Evolutionary conservation across 1,140 invertebrate species (phyloP), one percentile per base, ranked within the genome.

Genomic region (Lutraria rhynchaena): DNA sequence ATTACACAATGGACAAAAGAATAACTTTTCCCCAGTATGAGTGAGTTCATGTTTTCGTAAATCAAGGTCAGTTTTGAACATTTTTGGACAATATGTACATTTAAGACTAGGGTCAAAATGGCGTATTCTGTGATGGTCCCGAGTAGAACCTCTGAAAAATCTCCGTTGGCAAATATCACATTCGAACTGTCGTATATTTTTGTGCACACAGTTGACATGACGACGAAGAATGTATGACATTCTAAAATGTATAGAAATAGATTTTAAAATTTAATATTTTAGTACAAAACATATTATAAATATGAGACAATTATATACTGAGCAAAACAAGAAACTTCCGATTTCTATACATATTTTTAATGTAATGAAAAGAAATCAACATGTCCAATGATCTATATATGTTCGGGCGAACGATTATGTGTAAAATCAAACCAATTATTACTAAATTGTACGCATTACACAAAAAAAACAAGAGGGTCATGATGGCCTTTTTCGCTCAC

Each of bases 1-100:
- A 19, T 58, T 60, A 41, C 76, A 80, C 22, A 57, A 15, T 0
- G 76, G 76, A 60, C 76, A 80, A 37, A 69, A 69, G 35, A 27
- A 80, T 24, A 49, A 31, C 37, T 80, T 80, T n/a, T 80, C 76
- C n/a, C 65, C 76, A 29, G 63, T 70, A 46, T 80, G 76, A 11
- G 76, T 80, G 22, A 80, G 31, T 31, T 80, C 76, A 37, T 80
- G 76, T 35, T 80, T 80, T 41, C 76, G 22, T 4, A 44, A 19
- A 55, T 80, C 76, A 1, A 80, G 41, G n/a, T 80, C 65, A 31
- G 33, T 65, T 57, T 80, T 80, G 41, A 80, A 80, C 51, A 37
- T 80, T 29, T 80, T 80, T 15, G 46, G 35, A 29, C 76, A 80
- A 31, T 69, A 80, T 27, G 35, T 46, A 31, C 76, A 80, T 27